A percentile compares a stretch with the other conserved stretches of the same genome.
Evolutionary conservation across 2,797 vertebrate species (phyloP).

Genomic region (Vultur gryphus): DNA sequence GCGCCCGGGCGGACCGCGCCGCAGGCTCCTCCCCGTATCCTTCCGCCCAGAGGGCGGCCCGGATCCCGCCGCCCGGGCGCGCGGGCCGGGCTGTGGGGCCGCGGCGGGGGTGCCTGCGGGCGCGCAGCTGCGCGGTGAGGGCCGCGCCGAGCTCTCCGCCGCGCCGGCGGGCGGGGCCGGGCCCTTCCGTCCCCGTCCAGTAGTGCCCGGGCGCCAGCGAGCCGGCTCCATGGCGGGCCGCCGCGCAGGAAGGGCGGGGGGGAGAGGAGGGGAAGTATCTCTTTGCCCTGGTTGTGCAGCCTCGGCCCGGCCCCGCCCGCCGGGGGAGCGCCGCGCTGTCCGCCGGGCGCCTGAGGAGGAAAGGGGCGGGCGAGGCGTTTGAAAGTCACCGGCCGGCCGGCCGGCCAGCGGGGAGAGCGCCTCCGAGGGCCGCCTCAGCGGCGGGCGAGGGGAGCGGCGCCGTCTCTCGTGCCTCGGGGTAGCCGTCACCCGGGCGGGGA

Average conservation of each 20-base stretch:
- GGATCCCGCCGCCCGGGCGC: background rate
- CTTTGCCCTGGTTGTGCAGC: background rate
- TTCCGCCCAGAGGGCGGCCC: slow-evolving; percentile 74
- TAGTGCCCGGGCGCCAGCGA: background rate
- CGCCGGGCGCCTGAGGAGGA: background rate
- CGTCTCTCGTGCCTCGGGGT: too few relatives aligned
- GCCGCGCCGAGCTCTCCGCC: rapidly evolving
- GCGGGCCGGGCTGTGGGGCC: rapidly evolving
- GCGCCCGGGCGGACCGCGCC: slow-evolving; percentile 41
- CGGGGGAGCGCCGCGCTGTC: background rate
- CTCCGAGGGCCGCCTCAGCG: background rate
- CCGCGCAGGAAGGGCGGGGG: background rate
- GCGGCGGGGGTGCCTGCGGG: too few relatives aligned
- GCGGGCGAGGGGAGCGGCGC: too few relatives aligned
- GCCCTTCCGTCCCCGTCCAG: too few relatives aligned
- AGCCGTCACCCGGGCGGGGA: background rate
- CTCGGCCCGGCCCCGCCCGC: background rate
- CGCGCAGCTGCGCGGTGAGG: rapidly evolving
- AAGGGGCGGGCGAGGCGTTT: background rate
- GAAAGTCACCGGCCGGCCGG: background rate
- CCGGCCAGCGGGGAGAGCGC: background rate
- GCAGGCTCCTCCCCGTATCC: slow-evolving; percentile 78
- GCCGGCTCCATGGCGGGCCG: background rate
- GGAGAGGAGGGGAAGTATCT: background rate
- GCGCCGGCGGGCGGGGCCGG: background rate